A percentile compares a stretch with the other conserved stretches of the same genome.
Evolutionary conservation across 2,797 vertebrate genomes (phyloP).

Genomic region (Propithecus perrieri): DNA sequence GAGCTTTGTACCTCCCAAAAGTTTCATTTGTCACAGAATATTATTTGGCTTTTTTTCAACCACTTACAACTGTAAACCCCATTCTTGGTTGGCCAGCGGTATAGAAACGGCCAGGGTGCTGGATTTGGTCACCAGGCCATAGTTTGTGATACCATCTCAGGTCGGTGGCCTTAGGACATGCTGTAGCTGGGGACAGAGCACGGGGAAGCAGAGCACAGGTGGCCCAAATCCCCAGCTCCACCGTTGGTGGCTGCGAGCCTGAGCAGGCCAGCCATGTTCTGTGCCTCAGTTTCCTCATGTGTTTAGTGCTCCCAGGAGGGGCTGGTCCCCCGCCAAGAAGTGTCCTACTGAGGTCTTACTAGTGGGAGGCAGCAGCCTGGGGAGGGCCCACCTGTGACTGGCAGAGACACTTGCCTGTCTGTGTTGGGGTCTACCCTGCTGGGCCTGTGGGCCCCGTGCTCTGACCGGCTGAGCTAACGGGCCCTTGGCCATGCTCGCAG

Average conservation of each 20-base stretch:
- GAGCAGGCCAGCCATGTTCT: not conserved
- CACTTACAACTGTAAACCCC: not conserved
- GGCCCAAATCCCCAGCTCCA: not conserved
- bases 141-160: not conserved
- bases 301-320: not conserved
- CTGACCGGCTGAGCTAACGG: not conserved
- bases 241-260: not conserved
- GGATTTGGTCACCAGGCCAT: rapidly evolving
- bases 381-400: not conserved
- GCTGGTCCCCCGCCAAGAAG: not conserved
- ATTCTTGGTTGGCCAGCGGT: too few relatives aligned
- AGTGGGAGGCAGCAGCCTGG: not conserved
- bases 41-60: not conserved
- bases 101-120: not conserved
- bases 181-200: not conserved
- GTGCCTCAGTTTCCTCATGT: not conserved
- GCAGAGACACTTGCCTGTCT: not conserved
- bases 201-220: rapidly evolving
- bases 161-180: not conserved
- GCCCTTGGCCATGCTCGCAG: rapidly evolving
- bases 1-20: rapidly evolving
- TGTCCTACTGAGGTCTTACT: not conserved
- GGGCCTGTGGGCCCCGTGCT: too few relatives aligned
- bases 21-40: not conserved
- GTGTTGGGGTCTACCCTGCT: too few relatives aligned